Conservation (phyloP, 2,113 vertebrate genomes). For the Paracanthobrama guichenoti region DNA sequence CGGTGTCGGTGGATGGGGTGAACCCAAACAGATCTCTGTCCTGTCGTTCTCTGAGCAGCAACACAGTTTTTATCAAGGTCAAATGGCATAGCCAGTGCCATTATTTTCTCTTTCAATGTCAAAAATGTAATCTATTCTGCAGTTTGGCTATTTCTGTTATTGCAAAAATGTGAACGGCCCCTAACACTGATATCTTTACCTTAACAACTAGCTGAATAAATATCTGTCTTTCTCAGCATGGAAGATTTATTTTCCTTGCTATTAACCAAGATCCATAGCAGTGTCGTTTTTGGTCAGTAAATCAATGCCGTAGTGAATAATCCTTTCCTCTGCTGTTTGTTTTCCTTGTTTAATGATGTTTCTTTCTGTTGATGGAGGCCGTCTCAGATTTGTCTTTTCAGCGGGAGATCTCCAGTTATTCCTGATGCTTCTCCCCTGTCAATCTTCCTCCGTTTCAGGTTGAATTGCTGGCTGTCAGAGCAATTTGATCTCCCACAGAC, state of each 20-base stretch:
- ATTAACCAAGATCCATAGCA: background rate
- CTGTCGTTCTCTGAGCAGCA: no score
- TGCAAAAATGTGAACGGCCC: no score
- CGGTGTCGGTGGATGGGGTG: no score
- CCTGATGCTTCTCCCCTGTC: slow-evolving; percentile 42
- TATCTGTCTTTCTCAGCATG: background rate
- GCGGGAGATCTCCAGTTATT: slow-evolving; percentile 14
- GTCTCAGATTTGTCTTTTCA: slow-evolving; percentile 19
- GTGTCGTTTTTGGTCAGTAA: background rate
- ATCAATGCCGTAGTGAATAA: slow-evolving; percentile 28
- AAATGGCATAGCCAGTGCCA: no score
- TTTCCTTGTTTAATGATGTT: slow-evolving; percentile 23
- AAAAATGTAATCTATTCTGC: no score
- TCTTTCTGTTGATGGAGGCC: slow-evolving; percentile 11
- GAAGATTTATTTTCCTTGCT: background rate
- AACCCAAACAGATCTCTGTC: no score
- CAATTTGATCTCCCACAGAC: slow-evolving; percentile 62
- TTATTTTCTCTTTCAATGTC: no score
- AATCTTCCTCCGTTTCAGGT: slow-evolving; percentile 45
- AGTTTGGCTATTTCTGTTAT: no score
- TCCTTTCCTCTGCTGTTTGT: slow-evolving; percentile 8
- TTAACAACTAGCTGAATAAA: background rate
- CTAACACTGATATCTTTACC: background rate
- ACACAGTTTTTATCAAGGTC: no score
- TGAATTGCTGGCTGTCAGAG: slow-evolving; percentile 61